Evolutionary conservation across 1,140 invertebrate genomes (phyloP), one percentile per base, ranked within the genome.

Genomic region (Orchesella cincta): DNA sequence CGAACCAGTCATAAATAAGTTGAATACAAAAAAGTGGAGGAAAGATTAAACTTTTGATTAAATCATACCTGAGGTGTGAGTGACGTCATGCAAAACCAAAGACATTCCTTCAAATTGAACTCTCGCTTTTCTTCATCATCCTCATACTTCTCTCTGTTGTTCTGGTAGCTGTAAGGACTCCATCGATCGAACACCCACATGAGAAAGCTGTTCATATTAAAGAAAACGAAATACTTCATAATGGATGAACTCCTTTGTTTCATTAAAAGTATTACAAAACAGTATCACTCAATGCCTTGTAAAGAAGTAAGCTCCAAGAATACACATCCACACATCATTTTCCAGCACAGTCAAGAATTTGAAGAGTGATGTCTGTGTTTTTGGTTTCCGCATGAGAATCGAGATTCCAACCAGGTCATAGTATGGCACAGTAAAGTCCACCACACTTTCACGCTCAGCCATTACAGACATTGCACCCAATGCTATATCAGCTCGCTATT

Each of bases 11-110:
- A 26, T n/a, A 14, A 57, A 57, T 57, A n/a, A n/a, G n/a, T n/a
- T n/a, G n/a, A n/a, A n/a, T n/a, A n/a, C n/a, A n/a, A n/a, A n/a
- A n/a, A n/a, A 20, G 1, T 23, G 39, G 31, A 46, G 5, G 18
- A 18, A 46, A 8, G 39, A 46, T 46, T 5, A 62, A 31, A 39
- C 34, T 36, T 12, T 70, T 71, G 28, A 23, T 26, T 18, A 51
- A 23, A 29, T 23, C 26, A 23, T 81, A 87, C 90, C 88, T 98
- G 96, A 0, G 96, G 96, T 0, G 96, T 98, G 8, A 98, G 84
- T 0, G 96, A 98, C 28, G 96, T 98, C 95, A 99, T 98, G 83
- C 97, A 98, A 85, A 99, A 99, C 97, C 97, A 98, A 0, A 98
- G 87, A 84, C 95, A 97, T 86, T 98, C 97, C 83, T 98, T 98